Base-by-base conservation (phyloP, 2,113 vertebrate genomes). In the Hypanus sabinus region DNA sequence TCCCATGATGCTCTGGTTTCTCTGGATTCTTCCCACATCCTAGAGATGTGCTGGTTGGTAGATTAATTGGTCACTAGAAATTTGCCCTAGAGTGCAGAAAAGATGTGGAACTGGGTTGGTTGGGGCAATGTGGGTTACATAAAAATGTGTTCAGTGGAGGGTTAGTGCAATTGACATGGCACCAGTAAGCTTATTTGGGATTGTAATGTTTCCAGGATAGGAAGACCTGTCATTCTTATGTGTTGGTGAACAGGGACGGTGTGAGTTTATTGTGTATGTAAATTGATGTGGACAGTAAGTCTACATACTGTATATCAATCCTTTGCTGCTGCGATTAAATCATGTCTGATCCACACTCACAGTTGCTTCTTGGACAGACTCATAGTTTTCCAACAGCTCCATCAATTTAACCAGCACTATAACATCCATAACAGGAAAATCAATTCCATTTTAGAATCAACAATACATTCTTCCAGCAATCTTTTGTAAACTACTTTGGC, bases 321-420 rank as follows among this genome's bases (percentile, higher is more conserved):
- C 62, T 60, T n/a, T 88, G 30, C 57, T 62, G 30, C 30, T 65
- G 60, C 65, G 30, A 90, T 60, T 90, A 30, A 65, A 88, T 88
- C 85, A 88, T 65, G 16, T 36, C n/a, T 12, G 1, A 1, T 33
- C n/a, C 30, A n/a, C 60, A 88, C 12, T 88, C 12, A n/a, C 57
- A 18, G 12, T 27, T 62, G 55, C 60, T 18, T 65, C 85, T 88
- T 60, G 62, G n/a, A 62, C 2, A n/a, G 27, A 62, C n/a, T n/a
- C 62, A 33, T 65, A 90, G 65, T 65, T 65, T 65, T 33, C 14
- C 60, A 90, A 65, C 85, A 18, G 38, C 85, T 65, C 60, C 85
- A 65, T 90, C 85, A 90, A 90, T 65, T 65, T 65, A 90, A 20
- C n/a, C 60, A 65, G 14, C 85, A 90, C 60, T 65, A 90, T 65